These are phyloP conservation scores for Alethe diademata DNA, from an alignment of 2,113 vertebrate genomes.

Conservation along the genomic window DNA sequence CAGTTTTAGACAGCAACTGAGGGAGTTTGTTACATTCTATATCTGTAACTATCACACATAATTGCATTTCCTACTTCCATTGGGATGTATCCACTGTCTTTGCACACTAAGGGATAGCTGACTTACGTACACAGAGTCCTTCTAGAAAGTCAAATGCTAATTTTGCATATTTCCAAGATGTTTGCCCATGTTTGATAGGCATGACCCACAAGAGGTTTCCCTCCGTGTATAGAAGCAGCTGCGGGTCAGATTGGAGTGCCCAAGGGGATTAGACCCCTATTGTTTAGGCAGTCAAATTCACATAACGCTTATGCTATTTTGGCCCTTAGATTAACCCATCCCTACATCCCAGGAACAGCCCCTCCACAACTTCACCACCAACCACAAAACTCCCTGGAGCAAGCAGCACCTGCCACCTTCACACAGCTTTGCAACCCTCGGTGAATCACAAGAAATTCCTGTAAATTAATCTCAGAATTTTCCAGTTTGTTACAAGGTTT, in stretches of 20 bases:
- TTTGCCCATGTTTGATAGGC: neutral
- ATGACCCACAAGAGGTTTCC: neutral
- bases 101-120: neutral
- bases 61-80: neutral
- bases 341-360: neutral
- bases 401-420: neutral
- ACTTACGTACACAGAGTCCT: neutral
- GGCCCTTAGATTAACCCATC: neutral
- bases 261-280: neutral
- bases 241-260: neutral
- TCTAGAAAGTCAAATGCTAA: neutral
- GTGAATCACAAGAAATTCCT: neutral
- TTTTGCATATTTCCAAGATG: neutral
- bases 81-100: neutral
- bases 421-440: accelerated
- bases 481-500: neutral
- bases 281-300: neutral
- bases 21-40: neutral
- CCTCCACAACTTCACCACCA: neutral
- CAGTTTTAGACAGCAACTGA: neutral
- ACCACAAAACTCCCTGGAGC: neutral
- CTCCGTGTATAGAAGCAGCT: neutral
- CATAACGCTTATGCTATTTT: neutral
- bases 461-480: neutral
- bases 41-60: neutral